phyloP scores from a whole-genome alignment of 2,113 vertebrate species.

The Tachysurus vachellii region DNA sequence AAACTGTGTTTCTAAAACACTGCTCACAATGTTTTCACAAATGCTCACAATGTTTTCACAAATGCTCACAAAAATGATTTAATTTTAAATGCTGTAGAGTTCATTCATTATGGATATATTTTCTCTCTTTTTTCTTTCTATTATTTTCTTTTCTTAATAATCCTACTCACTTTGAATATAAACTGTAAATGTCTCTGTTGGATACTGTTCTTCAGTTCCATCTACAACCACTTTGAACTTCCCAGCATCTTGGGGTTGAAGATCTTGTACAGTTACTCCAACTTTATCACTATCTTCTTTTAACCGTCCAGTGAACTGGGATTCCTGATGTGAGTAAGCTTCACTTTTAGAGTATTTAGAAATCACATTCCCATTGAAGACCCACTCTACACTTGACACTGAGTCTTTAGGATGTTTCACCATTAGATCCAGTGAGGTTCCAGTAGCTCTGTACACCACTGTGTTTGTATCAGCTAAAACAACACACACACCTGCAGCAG shows the following conservation, averaged over 20 bases:
- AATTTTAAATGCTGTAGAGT: too few species aligned
- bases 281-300: neutral
- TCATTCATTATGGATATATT: too few species aligned
- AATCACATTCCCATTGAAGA: neutral
- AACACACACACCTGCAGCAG: neutral
- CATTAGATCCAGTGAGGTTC: fast-evolving
- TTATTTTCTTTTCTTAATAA: too few species aligned
- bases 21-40: too few species aligned
- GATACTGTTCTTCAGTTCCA: neutral
- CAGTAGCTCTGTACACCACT: neutral
- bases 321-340: neutral
- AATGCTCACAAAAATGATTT: too few species aligned
- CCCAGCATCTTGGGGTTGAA: neutral
- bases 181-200: neutral
- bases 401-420: fast-evolving
- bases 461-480: neutral
- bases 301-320: neutral
- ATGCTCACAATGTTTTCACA: too few species aligned
- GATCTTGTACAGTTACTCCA: conserved; percentile 3
- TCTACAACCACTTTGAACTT: neutral
- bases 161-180: neutral
- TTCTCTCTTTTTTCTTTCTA: too few species aligned
- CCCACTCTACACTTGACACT: neutral
- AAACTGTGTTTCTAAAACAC: too few species aligned
- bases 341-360: neutral